Conservation (phyloP, 2,113 vertebrate genomes). For the Alces alces region DNA sequence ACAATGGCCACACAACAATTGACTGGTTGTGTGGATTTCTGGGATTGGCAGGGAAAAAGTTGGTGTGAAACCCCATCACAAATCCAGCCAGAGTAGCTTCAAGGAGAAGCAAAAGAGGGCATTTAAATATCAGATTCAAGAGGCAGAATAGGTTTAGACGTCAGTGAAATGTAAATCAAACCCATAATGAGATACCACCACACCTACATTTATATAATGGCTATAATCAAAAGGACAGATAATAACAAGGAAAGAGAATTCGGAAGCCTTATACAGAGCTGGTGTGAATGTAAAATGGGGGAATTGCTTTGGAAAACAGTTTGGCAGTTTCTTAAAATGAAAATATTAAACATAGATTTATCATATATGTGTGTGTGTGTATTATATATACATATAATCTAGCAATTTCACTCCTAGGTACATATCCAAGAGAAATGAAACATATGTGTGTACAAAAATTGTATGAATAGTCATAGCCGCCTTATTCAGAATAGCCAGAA, state of each 20-base stretch:
- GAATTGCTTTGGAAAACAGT: not conserved
- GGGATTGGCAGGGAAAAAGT: not conserved
- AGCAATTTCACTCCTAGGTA: not conserved
- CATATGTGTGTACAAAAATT: not conserved
- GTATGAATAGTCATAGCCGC: not conserved
- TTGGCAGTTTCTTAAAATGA: not conserved
- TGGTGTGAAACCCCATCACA: not conserved
- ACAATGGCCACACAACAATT: not conserved
- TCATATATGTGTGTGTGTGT: not conserved
- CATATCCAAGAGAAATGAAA: not conserved
- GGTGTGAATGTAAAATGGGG: not conserved
- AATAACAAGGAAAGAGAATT: not conserved
- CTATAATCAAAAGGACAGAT: not conserved
- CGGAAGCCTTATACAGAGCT: not conserved
- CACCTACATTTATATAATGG: not conserved
- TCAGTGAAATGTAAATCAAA: conserved; percentile 28
- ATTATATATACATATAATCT: not conserved
- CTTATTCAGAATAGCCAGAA: not conserved
- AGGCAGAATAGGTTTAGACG: not conserved
- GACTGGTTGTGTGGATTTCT: not conserved
- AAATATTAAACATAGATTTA: not conserved
- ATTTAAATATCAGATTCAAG: conserved; percentile 14
- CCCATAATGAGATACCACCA: not conserved
- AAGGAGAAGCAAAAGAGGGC: not conserved
- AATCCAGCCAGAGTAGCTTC: not conserved